Percentiles rank a stretch among this genome's conserved stretches.
These are phyloP conservation scores for Entosphenus tridentatus DNA, from an alignment of 2,113 vertebrate species.

Conservation along the genomic window DNA sequence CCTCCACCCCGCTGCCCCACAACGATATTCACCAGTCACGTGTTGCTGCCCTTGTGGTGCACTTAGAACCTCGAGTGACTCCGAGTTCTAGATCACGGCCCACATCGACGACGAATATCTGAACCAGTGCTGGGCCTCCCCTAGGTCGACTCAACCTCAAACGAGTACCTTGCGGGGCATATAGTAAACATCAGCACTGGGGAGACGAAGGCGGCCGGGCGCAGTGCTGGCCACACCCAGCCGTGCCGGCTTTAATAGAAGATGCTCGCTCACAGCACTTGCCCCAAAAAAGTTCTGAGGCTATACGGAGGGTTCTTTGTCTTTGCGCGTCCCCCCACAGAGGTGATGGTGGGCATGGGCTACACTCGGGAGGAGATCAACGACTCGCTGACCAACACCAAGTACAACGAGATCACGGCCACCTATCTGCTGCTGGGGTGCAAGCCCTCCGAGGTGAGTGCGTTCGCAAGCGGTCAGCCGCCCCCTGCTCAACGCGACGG, in stretches of 20 bases:
- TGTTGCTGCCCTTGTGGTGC: too few species aligned
- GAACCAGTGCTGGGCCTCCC: too few species aligned
- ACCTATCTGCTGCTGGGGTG: conserved; percentile 75
- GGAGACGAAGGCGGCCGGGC: not conserved
- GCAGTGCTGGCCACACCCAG: not conserved
- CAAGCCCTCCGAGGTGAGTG: conserved; percentile 39
- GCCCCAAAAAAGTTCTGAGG: not conserved
- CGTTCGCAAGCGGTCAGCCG: too few species aligned
- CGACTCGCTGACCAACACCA: conserved; percentile 46
- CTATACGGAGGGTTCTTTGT: too few species aligned
- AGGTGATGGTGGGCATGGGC: conserved; percentile 79
- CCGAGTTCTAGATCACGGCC: too few species aligned
- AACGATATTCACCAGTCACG: too few species aligned
- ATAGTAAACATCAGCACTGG: not conserved
- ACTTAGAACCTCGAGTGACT: too few species aligned
- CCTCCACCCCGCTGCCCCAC: not conserved
- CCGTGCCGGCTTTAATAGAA: not conserved
- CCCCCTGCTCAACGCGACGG: too few species aligned
- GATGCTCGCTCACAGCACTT: conserved; percentile 1
- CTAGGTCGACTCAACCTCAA: too few species aligned
- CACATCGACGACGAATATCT: too few species aligned
- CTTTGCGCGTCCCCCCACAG: conserved; percentile 18
- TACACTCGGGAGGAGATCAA: conserved; percentile 60
- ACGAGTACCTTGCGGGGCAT: not conserved
- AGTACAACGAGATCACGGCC: conserved; percentile 73